Evolutionary conservation across 2,888 invertebrate genomes (phyloP).

Genomic region (Lasius fuliginosus): DNA sequence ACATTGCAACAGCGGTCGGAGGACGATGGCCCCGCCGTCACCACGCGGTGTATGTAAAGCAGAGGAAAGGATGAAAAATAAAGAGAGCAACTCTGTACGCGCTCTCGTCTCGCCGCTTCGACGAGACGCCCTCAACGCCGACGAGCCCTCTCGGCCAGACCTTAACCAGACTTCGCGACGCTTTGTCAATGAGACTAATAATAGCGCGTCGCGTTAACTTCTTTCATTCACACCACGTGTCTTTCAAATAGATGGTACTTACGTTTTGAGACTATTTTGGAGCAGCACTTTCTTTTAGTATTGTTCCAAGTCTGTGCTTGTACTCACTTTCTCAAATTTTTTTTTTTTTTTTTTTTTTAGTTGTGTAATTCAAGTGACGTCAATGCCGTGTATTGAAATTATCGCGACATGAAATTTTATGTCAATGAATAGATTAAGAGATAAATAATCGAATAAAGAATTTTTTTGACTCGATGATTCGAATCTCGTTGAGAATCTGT

Average conservation of each 20-base stretch:
- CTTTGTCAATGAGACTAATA: slow-evolving; percentile 53
- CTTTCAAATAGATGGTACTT: background rate
- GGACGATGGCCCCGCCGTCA: slow-evolving; percentile 48
- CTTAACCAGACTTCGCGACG: slow-evolving; percentile 12
- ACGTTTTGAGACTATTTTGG: slow-evolving; percentile 10
- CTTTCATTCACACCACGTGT: slow-evolving; percentile 11
- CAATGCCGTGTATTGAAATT: background rate
- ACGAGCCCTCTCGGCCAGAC: slow-evolving; percentile 21
- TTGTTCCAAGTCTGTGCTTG: background rate
- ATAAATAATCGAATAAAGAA: background rate
- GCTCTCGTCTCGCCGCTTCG: slow-evolving; percentile 36
- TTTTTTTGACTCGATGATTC: background rate
- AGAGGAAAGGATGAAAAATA: slow-evolving; percentile 52
- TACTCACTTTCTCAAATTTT: background rate
- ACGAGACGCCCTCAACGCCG: slow-evolving; percentile 33
- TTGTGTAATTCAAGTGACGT: background rate
- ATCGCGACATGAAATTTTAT: background rate
- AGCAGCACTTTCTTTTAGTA: slow-evolving; percentile 3
- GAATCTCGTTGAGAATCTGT: background rate
- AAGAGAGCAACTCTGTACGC: slow-evolving; percentile 49
- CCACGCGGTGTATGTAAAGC: slow-evolving; percentile 57
- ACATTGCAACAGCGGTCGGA: slow-evolving; percentile 58
- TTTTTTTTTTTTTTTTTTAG: background rate
- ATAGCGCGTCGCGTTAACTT: slow-evolving; percentile 43
- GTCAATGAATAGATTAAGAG: background rate